Percentiles rank a stretch among this genome's conserved stretches.
These are phyloP conservation scores for Coelinius sp. DNA, from an alignment of 2,888 invertebrate genomes.

Conservation along the genomic window DNA sequence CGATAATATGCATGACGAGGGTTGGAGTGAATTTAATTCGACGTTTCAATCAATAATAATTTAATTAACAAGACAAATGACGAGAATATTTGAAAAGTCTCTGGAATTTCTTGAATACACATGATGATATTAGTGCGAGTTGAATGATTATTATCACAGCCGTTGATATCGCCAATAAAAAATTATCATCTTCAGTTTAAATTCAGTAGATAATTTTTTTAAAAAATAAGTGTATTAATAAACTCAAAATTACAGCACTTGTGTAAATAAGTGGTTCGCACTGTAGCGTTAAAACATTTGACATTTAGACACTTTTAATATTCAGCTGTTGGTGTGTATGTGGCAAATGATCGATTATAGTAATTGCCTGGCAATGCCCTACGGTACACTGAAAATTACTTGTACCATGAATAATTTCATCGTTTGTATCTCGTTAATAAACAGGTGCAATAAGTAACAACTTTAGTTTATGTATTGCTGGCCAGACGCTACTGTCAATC, in stretches of 20 bases:
- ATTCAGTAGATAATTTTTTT: slow-evolving; percentile 18
- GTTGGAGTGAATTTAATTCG: neutral
- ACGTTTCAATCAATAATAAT: neutral
- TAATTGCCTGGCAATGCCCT: slow-evolving; percentile 23
- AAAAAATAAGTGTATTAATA: slow-evolving; percentile 39
- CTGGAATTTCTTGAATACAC: slow-evolving; percentile 39
- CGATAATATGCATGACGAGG: neutral
- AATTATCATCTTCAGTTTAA: slow-evolving; percentile 35
- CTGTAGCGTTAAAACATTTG: slow-evolving; percentile 3
- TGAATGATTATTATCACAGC: neutral
- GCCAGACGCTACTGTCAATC: slow-evolving; percentile 38
- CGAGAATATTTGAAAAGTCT: neutral
- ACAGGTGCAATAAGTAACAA: slow-evolving; percentile 23
- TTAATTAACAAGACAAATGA: neutral
- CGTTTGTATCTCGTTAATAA: slow-evolving; percentile 37
- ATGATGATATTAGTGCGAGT: neutral
- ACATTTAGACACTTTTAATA: slow-evolving; percentile 18
- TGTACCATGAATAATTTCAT: slow-evolving; percentile 36
- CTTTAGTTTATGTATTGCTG: neutral
- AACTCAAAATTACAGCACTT: neutral
- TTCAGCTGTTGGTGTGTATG: slow-evolving; percentile 46
- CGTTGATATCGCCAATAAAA: neutral
- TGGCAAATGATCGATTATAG: slow-evolving; percentile 38
- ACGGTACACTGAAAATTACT: slow-evolving; percentile 23
- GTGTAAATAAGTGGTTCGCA: slow-evolving; percentile 3